phyloP scores from a whole-genome alignment of 1,140 invertebrate genomes.

The Gryllus bimaculatus region DNA sequence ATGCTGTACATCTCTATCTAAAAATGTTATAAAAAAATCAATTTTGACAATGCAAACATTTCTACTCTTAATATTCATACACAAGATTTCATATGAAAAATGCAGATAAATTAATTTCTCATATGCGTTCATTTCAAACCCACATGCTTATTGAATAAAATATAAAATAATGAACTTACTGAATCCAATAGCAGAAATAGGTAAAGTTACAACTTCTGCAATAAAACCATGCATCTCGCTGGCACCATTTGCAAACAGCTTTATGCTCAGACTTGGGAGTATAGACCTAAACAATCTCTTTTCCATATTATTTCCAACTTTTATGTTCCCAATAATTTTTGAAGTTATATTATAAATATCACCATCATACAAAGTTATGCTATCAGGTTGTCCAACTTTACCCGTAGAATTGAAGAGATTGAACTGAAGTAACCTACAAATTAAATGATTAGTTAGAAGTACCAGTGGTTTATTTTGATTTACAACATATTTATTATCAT shows the following conservation, averaged over 20 bases:
- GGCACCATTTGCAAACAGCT: slow-evolving; percentile 89
- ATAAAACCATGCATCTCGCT: slow-evolving; percentile 91
- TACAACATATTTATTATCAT: too few relatives aligned
- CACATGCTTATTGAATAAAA: too few relatives aligned
- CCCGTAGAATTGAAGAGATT: slow-evolving; percentile 86
- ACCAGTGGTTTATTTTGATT: too few relatives aligned
- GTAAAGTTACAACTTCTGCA: slow-evolving; percentile 91
- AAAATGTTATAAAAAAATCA: slow-evolving; percentile 24
- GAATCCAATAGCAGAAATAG: slow-evolving; percentile 80
- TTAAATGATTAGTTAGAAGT: neutral
- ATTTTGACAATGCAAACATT: neutral
- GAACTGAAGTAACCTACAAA: slow-evolving; percentile 71
- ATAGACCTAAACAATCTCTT: slow-evolving; percentile 66
- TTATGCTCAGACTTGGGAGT: slow-evolving; percentile 75
- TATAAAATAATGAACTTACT: slow-evolving; percentile 47
- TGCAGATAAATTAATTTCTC: too few relatives aligned
- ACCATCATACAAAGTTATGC: slow-evolving; percentile 82
- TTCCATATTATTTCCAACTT: slow-evolving; percentile 56
- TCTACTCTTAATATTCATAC: neutral
- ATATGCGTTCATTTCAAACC: too few relatives aligned
- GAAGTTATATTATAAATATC: slow-evolving; percentile 82
- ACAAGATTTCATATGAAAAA: neutral
- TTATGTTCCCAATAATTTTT: slow-evolving; percentile 56
- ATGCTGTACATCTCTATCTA: slow-evolving; percentile 84
- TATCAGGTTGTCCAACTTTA: slow-evolving; percentile 69